phyloP scores from a whole-genome alignment of 2,797 vertebrate species.

The Periparus ater region DNA sequence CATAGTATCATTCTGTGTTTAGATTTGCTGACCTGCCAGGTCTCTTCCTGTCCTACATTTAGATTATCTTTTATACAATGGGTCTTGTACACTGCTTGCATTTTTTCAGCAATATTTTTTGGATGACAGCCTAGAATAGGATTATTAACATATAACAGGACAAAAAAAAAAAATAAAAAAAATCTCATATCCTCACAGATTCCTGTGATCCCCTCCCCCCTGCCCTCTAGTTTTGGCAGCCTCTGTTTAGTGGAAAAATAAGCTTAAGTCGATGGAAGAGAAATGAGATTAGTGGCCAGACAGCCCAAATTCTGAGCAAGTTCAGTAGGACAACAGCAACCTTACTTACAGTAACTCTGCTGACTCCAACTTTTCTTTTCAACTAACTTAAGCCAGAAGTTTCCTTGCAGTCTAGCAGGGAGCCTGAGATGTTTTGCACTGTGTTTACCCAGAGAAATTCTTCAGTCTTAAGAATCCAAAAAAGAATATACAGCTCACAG shows the following conservation, averaged over 20 bases:
- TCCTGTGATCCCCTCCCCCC: neutral
- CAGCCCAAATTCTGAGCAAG: neutral
- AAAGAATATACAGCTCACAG: neutral
- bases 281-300: neutral
- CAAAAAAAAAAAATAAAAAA: neutral
- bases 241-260: neutral
- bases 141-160: conserved; percentile 41
- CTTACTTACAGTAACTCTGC: neutral
- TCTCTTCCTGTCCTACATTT: conserved; percentile 53
- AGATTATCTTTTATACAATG: conserved; percentile 37
- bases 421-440: neutral
- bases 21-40: conserved; percentile 33
- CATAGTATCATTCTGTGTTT: neutral
- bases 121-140: conserved; percentile 39
- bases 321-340: neutral
- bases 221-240: neutral
- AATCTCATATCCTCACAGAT: neutral
- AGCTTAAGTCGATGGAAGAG: neutral
- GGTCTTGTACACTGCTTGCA: neutral
- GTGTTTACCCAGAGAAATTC: neutral
- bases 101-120: conserved; percentile 49
- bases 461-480: neutral
- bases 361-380: conserved; percentile 13
- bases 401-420: neutral
- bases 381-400: conserved; percentile 17